Evolutionary conservation across 2,888 invertebrate species (phyloP).

Genomic region (Sesamia inferens): DNA sequence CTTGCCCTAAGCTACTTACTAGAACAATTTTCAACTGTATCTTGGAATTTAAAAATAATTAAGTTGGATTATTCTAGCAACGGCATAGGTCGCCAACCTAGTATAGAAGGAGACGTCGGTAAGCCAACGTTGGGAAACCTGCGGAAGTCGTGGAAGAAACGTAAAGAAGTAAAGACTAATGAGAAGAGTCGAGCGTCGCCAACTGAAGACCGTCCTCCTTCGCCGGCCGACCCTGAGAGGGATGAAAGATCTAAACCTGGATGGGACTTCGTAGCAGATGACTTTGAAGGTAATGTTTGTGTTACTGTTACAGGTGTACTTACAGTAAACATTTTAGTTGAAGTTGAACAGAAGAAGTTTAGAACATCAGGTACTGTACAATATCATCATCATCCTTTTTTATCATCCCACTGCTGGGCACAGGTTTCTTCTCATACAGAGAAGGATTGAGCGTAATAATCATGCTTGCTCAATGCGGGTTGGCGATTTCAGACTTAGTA

Average conservation of each 20-base stretch:
- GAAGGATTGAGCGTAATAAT: no score
- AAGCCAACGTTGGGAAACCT: slow-evolving; percentile 83
- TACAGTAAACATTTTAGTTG: neutral
- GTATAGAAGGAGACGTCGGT: slow-evolving; percentile 79
- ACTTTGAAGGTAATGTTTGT: slow-evolving; percentile 91
- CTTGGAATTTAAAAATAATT: neutral
- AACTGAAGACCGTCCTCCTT: slow-evolving; percentile 80
- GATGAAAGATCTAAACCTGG: slow-evolving; percentile 86
- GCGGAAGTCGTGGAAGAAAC: slow-evolving; percentile 88
- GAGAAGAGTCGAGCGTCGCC: slow-evolving; percentile 82
- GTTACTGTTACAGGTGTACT: neutral
- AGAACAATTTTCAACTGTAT: neutral
- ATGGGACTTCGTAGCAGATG: slow-evolving; percentile 94
- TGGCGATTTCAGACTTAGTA: no score
- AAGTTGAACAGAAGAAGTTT: neutral
- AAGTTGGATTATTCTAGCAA: slow-evolving; percentile 71
- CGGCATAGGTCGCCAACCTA: slow-evolving; percentile 81
- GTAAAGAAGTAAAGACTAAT: slow-evolving; percentile 83
- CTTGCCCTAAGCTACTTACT: no score
- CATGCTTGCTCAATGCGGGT: no score
- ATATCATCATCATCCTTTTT: neutral
- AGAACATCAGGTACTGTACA: neutral
- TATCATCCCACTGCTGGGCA: no score
- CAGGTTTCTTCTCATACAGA: no score
- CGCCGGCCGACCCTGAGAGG: slow-evolving; percentile 74